phyloP scores from a whole-genome alignment of 2,888 invertebrate genomes.

The Drosophila emarginata region DNA sequence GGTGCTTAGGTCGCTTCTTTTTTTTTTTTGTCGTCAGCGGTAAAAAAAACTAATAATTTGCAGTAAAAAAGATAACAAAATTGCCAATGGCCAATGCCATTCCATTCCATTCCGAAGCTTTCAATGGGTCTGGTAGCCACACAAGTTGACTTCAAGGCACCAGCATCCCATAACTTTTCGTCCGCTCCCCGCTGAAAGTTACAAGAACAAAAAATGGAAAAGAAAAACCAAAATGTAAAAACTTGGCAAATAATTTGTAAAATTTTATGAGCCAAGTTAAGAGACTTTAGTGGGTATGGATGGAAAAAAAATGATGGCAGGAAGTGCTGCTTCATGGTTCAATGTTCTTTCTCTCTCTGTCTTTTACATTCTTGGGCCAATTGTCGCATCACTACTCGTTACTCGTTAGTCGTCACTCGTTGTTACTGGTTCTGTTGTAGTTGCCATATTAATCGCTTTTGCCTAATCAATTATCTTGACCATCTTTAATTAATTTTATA shows the following conservation, averaged over 20 bases:
- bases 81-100: constrained; percentile 46
- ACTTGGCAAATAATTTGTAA: constrained; percentile 72
- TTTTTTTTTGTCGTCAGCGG: constrained; percentile 62
- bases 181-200: neutral
- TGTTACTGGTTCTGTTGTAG: constrained; percentile 25
- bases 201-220: constrained; percentile 22
- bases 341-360: neutral
- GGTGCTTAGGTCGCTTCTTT: constrained; percentile 16
- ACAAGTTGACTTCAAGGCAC: constrained; percentile 54
- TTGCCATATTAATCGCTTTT: constrained; percentile 81
- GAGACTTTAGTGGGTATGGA: neutral
- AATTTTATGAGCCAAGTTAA: constrained; percentile 63
- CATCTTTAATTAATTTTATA: constrained; percentile 83
- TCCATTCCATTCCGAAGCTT: neutral
- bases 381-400: constrained; percentile 1
- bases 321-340: constrained; percentile 52
- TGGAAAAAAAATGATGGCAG: constrained; percentile 43
- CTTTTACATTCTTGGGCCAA: neutral
- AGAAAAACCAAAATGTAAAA: constrained; percentile 39
- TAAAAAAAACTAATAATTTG: constrained; percentile 75
- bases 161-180: constrained; percentile 51
- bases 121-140: constrained; percentile 49
- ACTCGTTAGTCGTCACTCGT: constrained; percentile 16
- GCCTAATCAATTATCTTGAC: constrained; percentile 83
- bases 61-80: constrained; percentile 76